Percentiles rank a stretch among this genome's conserved stretches.
phyloP scores from a whole-genome alignment of 2,113 vertebrate species.

The Psittacula cyanocephala region DNA sequence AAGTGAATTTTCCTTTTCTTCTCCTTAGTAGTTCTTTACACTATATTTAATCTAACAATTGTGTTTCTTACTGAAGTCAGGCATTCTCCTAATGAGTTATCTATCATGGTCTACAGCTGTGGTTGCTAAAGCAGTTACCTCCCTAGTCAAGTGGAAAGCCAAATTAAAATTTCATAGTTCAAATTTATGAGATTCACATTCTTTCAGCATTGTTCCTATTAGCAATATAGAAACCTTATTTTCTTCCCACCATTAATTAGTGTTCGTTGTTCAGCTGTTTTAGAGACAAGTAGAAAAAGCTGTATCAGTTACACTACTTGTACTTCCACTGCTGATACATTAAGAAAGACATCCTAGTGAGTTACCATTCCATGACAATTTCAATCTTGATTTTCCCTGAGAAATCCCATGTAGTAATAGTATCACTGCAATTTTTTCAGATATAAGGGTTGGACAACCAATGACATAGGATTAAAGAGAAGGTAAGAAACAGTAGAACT shows the following conservation, averaged over 20 bases:
- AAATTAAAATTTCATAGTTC: conserved; percentile 14
- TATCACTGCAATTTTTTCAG: background rate
- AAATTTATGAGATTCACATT: background rate
- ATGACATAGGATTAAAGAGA: background rate
- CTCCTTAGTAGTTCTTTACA: background rate
- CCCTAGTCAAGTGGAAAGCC: background rate
- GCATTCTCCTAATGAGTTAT: background rate
- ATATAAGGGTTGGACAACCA: background rate
- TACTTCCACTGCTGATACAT: background rate
- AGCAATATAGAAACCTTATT: background rate
- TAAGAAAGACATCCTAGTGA: background rate
- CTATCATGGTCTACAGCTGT: background rate
- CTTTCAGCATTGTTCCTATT: background rate
- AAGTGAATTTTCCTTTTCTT: background rate
- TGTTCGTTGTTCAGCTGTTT: background rate
- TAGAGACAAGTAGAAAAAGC: background rate
- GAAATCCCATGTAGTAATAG: background rate
- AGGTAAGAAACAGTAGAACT: background rate
- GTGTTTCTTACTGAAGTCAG: background rate
- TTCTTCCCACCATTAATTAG: background rate
- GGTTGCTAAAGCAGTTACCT: background rate
- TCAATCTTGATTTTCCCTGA: background rate
- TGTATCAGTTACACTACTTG: background rate
- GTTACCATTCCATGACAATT: background rate
- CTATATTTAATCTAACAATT: background rate